Evolutionary conservation across 2,888 invertebrate genomes (phyloP), one percentile per base, ranked within the genome.

Genomic region (Bellardia bayeri): DNA sequence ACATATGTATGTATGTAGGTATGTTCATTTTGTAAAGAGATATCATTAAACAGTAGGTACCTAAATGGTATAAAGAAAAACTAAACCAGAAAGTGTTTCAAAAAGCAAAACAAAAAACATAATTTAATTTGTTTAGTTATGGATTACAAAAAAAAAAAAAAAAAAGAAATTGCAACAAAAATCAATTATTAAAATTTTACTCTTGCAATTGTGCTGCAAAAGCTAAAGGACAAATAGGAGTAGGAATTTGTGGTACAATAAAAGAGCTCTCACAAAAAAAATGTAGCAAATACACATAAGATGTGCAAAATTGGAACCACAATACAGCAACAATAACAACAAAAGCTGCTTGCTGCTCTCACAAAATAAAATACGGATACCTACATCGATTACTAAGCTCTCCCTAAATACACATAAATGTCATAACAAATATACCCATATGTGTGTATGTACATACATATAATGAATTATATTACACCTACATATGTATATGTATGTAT

Each of bases 141-240:
- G 56, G 56, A 11, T 30, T 30, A 30, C 11, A 8, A 23, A 45
- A 51, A 33, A 14, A 45, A 49, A 61, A 49, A 6, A 8, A 23
- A 45, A 51, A 33, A 14, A 45, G 63, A 61, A 49, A 6, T 16
- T 33, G 42, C 23, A 63, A 63, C 49, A 51, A 49, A 64, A 64
- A 76, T 66, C 66, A 76, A 40, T 66, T 78, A 66, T 78, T 66
- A 51, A 63, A 40, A 63, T 40, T 64, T 63, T n/a, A 63, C 40
- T 63, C n/a, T 63, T 14, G 14, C 5, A n/a, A 61, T 61, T 33
- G 11, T 61, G 13, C 2, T 9, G 14, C 4, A 58, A 78, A 40
- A 78, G 78, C 42, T 66, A 69, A 68, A 79, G 79, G 66, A 79
- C 79, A 79, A 58, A 79, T 78, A 49, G 9, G 37, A 68, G 13